These are phyloP conservation scores for Hydrocynus forskahlii DNA, from an alignment of 2,797 vertebrate genomes.

Conservation along the genomic window DNA sequence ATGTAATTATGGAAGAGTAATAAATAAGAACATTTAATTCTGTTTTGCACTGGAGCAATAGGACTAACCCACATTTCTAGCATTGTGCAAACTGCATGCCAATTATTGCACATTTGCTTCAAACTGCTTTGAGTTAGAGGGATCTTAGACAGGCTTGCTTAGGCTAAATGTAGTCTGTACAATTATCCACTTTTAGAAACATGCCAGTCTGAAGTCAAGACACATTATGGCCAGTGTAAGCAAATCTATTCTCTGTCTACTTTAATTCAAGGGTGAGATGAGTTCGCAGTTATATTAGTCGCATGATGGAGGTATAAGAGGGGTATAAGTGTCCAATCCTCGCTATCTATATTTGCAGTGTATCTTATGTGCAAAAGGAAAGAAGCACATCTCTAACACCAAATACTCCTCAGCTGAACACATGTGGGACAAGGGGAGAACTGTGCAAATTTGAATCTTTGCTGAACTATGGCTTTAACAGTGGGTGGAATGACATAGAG, in stretches of 20 bases:
- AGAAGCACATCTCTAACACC: background rate
- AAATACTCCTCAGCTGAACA: too few relatives aligned
- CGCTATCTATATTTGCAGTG: background rate
- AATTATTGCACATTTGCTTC: too few relatives aligned
- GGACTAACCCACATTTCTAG: too few relatives aligned
- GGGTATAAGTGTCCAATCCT: background rate
- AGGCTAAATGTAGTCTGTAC: background rate
- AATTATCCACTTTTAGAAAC: background rate
- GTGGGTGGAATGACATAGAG: slow-evolving; percentile 32
- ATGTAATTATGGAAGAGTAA: background rate
- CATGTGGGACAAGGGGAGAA: background rate
- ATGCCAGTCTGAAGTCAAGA: too few relatives aligned
- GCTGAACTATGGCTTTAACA: background rate
- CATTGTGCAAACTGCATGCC: too few relatives aligned
- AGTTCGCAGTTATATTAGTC: too few relatives aligned
- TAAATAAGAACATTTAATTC: background rate
- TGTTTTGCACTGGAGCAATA: too few relatives aligned
- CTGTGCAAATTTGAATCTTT: background rate
- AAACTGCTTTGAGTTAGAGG: too few relatives aligned
- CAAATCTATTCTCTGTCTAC: too few relatives aligned
- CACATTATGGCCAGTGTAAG: too few relatives aligned
- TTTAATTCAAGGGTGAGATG: too few relatives aligned
- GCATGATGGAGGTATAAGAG: too few relatives aligned
- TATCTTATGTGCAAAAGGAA: background rate
- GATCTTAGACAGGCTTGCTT: background rate